A percentile compares a stretch with the other conserved stretches of the same genome.
Conservation (phyloP, 2,797 vertebrate species). For the Hyperoplus lanceolatus region DNA sequence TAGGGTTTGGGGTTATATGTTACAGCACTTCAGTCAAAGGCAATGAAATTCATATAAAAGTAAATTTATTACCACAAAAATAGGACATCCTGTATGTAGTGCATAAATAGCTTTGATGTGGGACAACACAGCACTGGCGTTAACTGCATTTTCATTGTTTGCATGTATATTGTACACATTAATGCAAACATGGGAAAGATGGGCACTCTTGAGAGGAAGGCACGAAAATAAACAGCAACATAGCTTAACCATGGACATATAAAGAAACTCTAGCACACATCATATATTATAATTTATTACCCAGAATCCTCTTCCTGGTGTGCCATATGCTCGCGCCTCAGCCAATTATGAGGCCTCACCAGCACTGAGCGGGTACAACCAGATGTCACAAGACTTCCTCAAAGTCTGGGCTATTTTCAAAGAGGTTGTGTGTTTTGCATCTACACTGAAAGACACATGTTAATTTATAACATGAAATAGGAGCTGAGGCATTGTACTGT, state of each 20-base stretch:
- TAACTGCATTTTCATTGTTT: constrained; percentile 24
- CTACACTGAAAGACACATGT: neutral
- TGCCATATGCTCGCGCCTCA: constrained; percentile 60
- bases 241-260: constrained; percentile 2
- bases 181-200: constrained; percentile 65
- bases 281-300: constrained; percentile 39
- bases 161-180: constrained; percentile 50
- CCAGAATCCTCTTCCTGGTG: constrained; percentile 70
- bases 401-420: neutral
- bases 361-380: constrained; percentile 56
- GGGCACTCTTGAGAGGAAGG: constrained; percentile 80
- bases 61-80: constrained; percentile 86
- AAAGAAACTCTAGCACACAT: constrained; percentile 34
- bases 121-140: constrained; percentile 44
- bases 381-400: constrained; percentile 72
- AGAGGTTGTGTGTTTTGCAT: constrained; percentile 24
- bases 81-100: constrained; percentile 82
- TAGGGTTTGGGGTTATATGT: neutral
- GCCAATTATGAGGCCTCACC: constrained; percentile 72
- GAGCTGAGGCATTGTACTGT: constrained; percentile 9
- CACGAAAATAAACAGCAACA: constrained; percentile 77
- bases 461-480: constrained; percentile 1
- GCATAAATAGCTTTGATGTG: constrained; percentile 80
- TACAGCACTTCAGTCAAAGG: constrained; percentile 42
- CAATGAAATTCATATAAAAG: constrained; percentile 77